Conservation (phyloP, 2,888 invertebrate species). For the Epistrophella euchroma region DNA sequence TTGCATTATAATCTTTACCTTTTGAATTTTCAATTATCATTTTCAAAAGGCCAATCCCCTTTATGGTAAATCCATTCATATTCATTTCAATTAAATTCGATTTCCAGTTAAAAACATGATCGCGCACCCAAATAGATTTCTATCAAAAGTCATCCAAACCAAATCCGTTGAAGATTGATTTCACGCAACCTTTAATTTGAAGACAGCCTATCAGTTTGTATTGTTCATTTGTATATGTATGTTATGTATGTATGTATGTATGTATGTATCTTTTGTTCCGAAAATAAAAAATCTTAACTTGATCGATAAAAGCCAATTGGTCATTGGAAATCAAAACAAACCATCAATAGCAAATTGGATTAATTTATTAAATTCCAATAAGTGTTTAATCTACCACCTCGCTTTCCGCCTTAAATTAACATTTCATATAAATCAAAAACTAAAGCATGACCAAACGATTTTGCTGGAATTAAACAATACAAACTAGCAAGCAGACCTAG, state of each 20-base stretch:
- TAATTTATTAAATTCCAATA: constrained; percentile 64
- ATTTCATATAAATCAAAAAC: constrained; percentile 48
- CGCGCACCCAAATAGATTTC: constrained; percentile 17
- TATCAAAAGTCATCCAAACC: constrained; percentile 13
- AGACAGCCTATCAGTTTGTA: constrained; percentile 5
- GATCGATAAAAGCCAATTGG: constrained; percentile 58
- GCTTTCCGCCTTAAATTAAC: constrained; percentile 4
- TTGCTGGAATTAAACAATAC: constrained; percentile 35
- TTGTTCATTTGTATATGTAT: background rate
- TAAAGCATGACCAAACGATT: constrained; percentile 37
- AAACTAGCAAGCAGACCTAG: constrained; percentile 3
- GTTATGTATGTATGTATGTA: background rate
- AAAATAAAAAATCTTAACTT: constrained; percentile 8
- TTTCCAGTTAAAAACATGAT: constrained; percentile 14
- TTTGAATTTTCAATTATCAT: background rate
- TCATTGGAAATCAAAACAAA: constrained; percentile 68
- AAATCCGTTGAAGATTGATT: constrained; percentile 34
- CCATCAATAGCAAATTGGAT: constrained; percentile 66
- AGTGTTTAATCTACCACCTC: constrained; percentile 23
- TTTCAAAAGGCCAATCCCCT: constrained; percentile 18
- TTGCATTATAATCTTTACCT: no score
- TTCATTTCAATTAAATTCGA: constrained; percentile 9
- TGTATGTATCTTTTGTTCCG: constrained; percentile 30
- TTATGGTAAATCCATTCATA: constrained; percentile 4
- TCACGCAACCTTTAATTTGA: constrained; percentile 37